Evolutionary conservation across 2,888 invertebrate genomes (phyloP).

Genomic region (Caenorhabditis wallacei): DNA sequence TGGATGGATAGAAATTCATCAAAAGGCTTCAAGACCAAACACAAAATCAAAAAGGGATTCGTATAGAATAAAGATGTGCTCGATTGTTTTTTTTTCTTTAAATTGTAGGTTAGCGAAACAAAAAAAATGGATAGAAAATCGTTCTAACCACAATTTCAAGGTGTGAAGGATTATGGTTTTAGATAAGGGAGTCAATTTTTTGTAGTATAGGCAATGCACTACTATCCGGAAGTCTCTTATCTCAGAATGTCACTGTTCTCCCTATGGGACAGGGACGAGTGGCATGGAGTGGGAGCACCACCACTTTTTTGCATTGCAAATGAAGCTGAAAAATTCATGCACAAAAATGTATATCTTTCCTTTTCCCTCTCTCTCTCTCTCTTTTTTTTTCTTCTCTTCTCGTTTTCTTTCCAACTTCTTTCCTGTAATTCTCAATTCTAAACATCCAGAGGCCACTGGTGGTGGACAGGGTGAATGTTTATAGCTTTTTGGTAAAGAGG

Average conservation of each 20-base stretch:
- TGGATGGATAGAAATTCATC: conserved; percentile 44
- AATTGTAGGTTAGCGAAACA: conserved; percentile 30
- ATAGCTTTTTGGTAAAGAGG: background rate
- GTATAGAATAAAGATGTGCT: background rate
- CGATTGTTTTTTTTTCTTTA: background rate
- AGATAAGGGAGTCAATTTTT: too few relatives aligned
- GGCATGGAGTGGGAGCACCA: conserved; percentile 12
- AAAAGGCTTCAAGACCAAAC: conserved; percentile 41
- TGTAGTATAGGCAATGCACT: too few relatives aligned
- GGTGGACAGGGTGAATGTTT: conserved; percentile 37
- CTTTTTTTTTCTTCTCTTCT: background rate
- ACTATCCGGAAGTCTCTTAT: conserved; percentile 42
- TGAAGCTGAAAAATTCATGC: conserved; percentile 64
- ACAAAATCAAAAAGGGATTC: conserved; percentile 30
- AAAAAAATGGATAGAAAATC: background rate
- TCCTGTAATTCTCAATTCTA: conserved; percentile 51
- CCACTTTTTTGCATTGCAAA: conserved; percentile 66
- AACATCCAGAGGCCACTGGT: background rate
- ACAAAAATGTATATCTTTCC: conserved; percentile 64
- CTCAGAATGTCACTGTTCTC: conserved; percentile 38
- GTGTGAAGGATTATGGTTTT: too few relatives aligned
- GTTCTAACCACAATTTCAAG: too few relatives aligned
- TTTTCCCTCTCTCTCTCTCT: background rate
- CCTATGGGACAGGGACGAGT: conserved; percentile 48
- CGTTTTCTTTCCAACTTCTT: conserved; percentile 1